phyloP scores from a whole-genome alignment of 2,888 invertebrate species.

The Philaethria dido region DNA sequence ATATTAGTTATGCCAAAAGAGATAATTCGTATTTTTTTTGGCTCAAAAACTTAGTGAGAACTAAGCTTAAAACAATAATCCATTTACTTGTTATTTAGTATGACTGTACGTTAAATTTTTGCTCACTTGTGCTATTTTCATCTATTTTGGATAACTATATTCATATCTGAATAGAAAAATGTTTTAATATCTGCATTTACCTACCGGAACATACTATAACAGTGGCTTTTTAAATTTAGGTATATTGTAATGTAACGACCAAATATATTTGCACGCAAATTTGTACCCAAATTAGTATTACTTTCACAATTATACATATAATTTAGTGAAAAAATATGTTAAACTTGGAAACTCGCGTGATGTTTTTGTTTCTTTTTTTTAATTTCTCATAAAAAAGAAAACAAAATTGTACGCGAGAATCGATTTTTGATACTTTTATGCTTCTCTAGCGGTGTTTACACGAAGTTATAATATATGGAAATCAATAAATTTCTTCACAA shows the following conservation, averaged over 20 bases:
- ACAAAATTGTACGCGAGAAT: slow-evolving; percentile 42
- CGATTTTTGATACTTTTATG: slow-evolving; percentile 63
- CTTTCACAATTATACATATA: slow-evolving; percentile 11
- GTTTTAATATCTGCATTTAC: not conserved
- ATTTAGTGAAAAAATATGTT: slow-evolving; percentile 51
- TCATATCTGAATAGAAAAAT: not conserved
- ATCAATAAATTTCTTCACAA: not conserved
- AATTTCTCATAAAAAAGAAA: slow-evolving; percentile 7
- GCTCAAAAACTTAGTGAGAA: not conserved
- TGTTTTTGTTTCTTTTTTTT: slow-evolving; percentile 10
- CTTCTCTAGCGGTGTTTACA: slow-evolving; percentile 49
- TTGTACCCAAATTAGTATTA: slow-evolving; percentile 17
- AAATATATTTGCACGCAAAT: slow-evolving; percentile 22
- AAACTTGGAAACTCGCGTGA: not conserved
- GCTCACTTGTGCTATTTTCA: not conserved
- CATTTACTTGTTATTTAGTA: not conserved
- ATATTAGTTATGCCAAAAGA: not conserved
- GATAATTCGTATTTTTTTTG: not conserved
- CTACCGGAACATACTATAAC: not conserved
- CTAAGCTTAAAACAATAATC: not conserved
- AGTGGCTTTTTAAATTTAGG: slow-evolving; percentile 34
- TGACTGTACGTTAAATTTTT: not conserved
- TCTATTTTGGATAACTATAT: slow-evolving; percentile 1
- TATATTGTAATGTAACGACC: slow-evolving; percentile 14
- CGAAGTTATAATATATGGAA: not conserved